Evolutionary conservation across 2,113 vertebrate genomes (phyloP).

Genomic region (Thunnus thynnus): DNA sequence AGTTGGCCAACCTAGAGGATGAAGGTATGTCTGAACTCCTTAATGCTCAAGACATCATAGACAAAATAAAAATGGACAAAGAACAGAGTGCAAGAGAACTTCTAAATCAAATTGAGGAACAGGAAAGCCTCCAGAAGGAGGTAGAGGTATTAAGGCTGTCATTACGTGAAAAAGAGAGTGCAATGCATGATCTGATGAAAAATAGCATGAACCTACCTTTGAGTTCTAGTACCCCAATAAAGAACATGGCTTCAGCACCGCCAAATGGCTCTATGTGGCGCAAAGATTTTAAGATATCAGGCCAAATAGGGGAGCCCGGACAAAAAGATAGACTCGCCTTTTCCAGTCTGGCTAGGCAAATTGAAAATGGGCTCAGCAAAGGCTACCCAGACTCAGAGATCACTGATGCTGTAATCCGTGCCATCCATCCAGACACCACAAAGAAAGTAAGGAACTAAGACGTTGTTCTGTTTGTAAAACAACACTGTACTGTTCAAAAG

Average conservation of each 20-base stretch:
- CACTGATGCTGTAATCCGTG: not conserved
- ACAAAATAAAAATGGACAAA: not conserved
- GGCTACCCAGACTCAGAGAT: conserved; percentile 4
- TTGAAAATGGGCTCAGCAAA: not conserved
- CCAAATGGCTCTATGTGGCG: not conserved
- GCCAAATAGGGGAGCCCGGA: not conserved
- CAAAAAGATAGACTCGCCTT: conserved; percentile 4
- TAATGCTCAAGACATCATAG: not conserved
- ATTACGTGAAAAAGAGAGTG: not conserved
- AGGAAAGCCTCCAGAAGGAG: not conserved
- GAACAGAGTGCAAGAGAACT: too few species aligned
- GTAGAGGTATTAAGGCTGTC: not conserved
- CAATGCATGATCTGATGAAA: not conserved
- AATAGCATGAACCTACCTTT: not conserved
- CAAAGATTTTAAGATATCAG: conserved; percentile 8
- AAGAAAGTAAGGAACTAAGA: too few species aligned
- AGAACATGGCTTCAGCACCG: not conserved
- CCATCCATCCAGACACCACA: not conserved
- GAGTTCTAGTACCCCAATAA: not conserved
- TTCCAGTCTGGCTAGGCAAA: conserved; percentile 4
- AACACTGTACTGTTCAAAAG: too few species aligned
- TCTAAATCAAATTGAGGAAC: not conserved
- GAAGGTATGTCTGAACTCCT: not conserved
- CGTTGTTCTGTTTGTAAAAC: too few species aligned
- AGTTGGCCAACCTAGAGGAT: not conserved